Base-by-base conservation (phyloP, 2,113 vertebrate genomes). In the Bos taurus region DNA sequence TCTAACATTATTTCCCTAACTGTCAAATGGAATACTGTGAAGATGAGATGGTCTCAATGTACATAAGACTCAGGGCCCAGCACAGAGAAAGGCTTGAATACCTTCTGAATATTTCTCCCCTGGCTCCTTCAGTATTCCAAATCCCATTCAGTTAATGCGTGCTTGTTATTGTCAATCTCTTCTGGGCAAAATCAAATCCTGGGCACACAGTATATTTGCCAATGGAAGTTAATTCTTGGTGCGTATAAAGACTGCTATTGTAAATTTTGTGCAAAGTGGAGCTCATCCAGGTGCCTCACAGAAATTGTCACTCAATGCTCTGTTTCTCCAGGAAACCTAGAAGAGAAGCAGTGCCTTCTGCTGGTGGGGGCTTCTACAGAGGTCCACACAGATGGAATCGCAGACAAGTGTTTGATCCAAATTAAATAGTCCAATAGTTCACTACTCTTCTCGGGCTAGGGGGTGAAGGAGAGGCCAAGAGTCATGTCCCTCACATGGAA, bases 151-250 rank as follows among this genome's bases (percentile, higher is more conserved):
- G 62, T 90, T 81, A 30, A 36, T 36, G 1, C 48, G 40, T 67
- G 2, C 59, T 82, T 23, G 36, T 40, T 40, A 88, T 67, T 74
- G 46, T 95, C 52, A 81, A 0, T 52, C 10, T 94, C 74, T 87
- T 95, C 64, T 77, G 67, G 90, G 19, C 19, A 81, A 95, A 90
- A 54, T 3, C 28, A 54, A 9, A 14, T 91, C 50, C 77, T 23
- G 26, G 33, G 15, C 28, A 67, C 1, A 48, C 14, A 14, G 12
- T 23, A 1, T 80, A 60, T 67, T 90, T 60, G 52, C 26, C 71
- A 48, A 28, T 23, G 33, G 46, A 80, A 60, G 52, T 36, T 57
- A 71, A n/a, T 52, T 85, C 17, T 85, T 50, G 30, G 14, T 13
- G 7, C 62, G n/a, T 7, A 23, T 77, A 48, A 78, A 15, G 5